phyloP scores from a whole-genome alignment of 1,140 invertebrate genomes.

The Pogonomyrmex barbatus region DNA sequence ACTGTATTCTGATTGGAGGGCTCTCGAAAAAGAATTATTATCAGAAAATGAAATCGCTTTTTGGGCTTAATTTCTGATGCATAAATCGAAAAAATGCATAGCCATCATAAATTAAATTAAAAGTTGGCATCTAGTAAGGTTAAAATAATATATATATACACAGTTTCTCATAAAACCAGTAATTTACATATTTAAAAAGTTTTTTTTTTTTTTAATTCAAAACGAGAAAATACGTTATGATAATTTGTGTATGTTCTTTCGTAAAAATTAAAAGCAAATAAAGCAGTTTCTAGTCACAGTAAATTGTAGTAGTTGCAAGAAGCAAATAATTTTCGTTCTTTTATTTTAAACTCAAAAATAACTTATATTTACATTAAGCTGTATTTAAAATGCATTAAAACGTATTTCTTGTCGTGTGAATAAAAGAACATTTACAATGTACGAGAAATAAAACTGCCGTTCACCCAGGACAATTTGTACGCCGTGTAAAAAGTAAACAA shows the following conservation, averaged over 20 bases:
- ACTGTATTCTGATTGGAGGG: background rate
- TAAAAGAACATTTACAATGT: background rate
- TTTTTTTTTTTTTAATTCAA: no score
- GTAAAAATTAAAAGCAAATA: background rate
- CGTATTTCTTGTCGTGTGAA: background rate
- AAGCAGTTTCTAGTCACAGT: background rate
- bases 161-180: background rate
- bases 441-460: background rate
- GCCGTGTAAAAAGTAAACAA: conserved; percentile 36
- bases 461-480: background rate
- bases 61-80: background rate
- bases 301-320: background rate
- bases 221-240: background rate
- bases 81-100: background rate
- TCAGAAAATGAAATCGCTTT: background rate
- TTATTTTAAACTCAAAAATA: background rate
- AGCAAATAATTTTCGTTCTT: background rate
- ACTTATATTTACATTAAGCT: background rate
- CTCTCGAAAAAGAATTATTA: conserved; percentile 4
- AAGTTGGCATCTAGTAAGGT: background rate
- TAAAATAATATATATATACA: background rate
- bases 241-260: background rate
- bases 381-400: background rate
- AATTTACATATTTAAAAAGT: background rate
- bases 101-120: background rate